Base-by-base conservation (phyloP, 2,113 vertebrate species). In the Raja brachyura region DNA sequence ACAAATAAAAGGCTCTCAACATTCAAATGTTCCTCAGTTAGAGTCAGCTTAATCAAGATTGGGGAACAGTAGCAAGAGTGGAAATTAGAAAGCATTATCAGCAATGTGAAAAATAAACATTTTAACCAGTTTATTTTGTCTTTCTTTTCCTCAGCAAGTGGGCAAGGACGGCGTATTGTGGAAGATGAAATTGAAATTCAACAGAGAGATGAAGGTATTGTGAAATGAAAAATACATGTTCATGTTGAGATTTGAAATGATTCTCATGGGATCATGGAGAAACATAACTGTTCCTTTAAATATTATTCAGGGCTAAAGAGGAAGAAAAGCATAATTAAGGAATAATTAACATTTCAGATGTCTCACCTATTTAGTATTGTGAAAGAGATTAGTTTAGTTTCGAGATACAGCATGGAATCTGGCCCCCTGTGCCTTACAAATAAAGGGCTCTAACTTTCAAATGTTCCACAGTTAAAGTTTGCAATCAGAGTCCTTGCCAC, bases 161-260 rank as follows among this genome's bases (percentile, higher is more conserved):
- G 59, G 13, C 83, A 88, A 66, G 83, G 83, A 16, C 59, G 83
- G 18, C n/a, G n/a, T n/a, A 0, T 0, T 8, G 3, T n/a, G 2
- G 28, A 88, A 31, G 83, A 63, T 31, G 83, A 86, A 7, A 5
- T 0, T 86, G 28, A 18, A 7, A 31, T 25, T 61, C 59, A 66
- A n/a, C 28, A 63, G n/a, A 88, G 59, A 63, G 83, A 88, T 33
- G 83, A 88, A 88, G 83, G 83, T 88, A 66, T 7, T 63, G 83
- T 31, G 61, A 8, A 66, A 88, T n/a, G 7, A 18, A 18, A 33
- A 18, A 31, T 31, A 6, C 5, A 73, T 73, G 3, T 63, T 66
- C 28, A 2, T 63, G 28, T 31, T 88, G 59, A 31, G 28, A 31
- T 63, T 88, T 66, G 83, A n/a, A 88, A 18, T 14, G 13, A 63